Percentiles rank a stretch among this genome's conserved stretches.
Evolutionary conservation across 1,140 invertebrate genomes (phyloP).

Genomic region (Wiebesia pumilae): DNA sequence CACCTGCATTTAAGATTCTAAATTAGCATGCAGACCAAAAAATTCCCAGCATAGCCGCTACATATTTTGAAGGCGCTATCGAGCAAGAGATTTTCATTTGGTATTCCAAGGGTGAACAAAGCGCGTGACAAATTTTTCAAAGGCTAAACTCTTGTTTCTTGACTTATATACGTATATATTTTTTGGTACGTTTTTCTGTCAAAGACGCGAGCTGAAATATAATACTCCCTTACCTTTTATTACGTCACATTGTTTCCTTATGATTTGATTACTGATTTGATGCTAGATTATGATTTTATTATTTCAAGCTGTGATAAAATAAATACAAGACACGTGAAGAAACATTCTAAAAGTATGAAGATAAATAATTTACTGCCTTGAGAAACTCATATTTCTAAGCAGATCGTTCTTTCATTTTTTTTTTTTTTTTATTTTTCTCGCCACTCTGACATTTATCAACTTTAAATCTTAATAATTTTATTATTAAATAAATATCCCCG

Average conservation of each 20-base stretch:
- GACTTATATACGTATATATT: neutral
- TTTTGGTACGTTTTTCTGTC: slow-evolving; percentile 1
- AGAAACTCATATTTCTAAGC: neutral
- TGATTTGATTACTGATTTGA: neutral
- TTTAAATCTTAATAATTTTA: neutral
- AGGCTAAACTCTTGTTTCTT: neutral
- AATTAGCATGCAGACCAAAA: slow-evolving; percentile 24
- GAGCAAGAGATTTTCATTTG: neutral
- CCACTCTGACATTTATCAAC: neutral
- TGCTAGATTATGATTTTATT: too few relatives aligned
- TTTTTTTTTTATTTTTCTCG: neutral
- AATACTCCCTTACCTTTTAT: neutral
- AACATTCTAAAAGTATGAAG: neutral
- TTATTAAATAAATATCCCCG: neutral
- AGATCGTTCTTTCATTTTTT: too few relatives aligned
- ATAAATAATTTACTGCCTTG: neutral
- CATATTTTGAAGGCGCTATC: slow-evolving; percentile 23
- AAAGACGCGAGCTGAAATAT: neutral
- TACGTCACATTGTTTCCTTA: neutral
- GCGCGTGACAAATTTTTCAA: slow-evolving; percentile 44
- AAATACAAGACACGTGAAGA: neutral
- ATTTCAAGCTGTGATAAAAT: neutral
- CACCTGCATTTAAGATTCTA: neutral
- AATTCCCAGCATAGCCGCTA: slow-evolving; percentile 15
- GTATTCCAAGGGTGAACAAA: slow-evolving; percentile 14